These are phyloP conservation scores for Heliconius sara DNA, from an alignment of 2,888 invertebrate genomes.

Conservation along the genomic window DNA sequence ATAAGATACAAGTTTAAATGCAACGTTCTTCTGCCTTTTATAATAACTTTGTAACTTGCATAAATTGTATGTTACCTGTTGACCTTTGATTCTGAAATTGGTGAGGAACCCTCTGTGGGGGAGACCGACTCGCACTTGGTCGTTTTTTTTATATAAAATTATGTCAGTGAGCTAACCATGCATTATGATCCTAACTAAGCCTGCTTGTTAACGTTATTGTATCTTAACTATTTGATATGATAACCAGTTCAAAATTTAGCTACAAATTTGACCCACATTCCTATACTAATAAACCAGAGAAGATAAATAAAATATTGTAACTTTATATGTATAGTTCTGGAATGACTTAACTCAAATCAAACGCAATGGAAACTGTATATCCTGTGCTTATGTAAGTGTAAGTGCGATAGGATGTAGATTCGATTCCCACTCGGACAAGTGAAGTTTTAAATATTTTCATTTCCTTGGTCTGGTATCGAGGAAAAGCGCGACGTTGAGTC, in stretches of 20 bases:
- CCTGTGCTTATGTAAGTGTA: neutral
- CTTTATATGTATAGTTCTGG: neutral
- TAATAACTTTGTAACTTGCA: too few species aligned
- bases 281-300: neutral
- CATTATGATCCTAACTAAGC: neutral
- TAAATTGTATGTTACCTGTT: too few species aligned
- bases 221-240: conserved; percentile 9
- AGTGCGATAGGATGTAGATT: too few species aligned
- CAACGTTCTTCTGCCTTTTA: too few species aligned
- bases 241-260: neutral
- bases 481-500: too few species aligned
- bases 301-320: neutral
- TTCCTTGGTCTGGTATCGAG: too few species aligned
- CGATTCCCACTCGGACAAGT: too few species aligned
- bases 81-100: too few species aligned
- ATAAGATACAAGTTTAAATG: too few species aligned
- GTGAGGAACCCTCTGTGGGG: too few species aligned
- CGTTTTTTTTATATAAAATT: neutral
- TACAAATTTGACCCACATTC: neutral
- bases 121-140: too few species aligned
- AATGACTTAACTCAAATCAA: neutral
- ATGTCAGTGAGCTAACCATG: neutral
- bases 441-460: too few species aligned
- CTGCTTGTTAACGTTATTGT: neutral
- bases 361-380: neutral